A percentile compares a stretch with the other conserved stretches of the same genome.
Evolutionary conservation across 2,113 vertebrate genomes (phyloP).

Genomic region (Pelecanus crispus): DNA sequence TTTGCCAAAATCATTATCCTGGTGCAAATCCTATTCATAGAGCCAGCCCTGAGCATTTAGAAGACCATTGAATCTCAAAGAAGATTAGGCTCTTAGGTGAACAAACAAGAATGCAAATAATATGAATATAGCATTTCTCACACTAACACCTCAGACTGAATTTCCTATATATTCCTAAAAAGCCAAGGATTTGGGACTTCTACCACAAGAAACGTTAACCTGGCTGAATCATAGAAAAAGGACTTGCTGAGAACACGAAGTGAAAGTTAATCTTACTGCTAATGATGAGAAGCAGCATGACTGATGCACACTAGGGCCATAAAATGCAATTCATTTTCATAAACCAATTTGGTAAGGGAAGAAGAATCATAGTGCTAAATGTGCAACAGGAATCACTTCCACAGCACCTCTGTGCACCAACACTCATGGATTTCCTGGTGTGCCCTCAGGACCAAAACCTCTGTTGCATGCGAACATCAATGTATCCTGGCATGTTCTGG

Average conservation of each 20-base stretch:
- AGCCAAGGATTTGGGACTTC: background rate
- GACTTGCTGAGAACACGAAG: background rate
- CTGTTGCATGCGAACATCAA: background rate
- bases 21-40: background rate
- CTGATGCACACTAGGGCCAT: background rate
- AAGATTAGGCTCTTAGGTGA: background rate
- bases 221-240: background rate
- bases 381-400: background rate
- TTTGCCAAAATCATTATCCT: background rate
- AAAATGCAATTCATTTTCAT: background rate
- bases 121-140: background rate
- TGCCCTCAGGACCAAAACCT: background rate
- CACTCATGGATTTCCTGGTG: background rate
- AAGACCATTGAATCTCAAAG: background rate
- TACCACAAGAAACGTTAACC: background rate
- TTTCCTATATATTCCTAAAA: background rate
- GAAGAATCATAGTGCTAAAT: background rate
- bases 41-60: background rate
- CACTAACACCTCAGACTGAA: background rate
- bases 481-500: background rate
- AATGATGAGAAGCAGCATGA: background rate
- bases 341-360: background rate
- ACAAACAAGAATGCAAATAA: background rate
- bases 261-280: background rate
- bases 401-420: background rate